Percentiles rank a stretch among this genome's conserved stretches.
phyloP scores from a whole-genome alignment of 2,113 vertebrate genomes.

The Eublepharis macularius region DNA sequence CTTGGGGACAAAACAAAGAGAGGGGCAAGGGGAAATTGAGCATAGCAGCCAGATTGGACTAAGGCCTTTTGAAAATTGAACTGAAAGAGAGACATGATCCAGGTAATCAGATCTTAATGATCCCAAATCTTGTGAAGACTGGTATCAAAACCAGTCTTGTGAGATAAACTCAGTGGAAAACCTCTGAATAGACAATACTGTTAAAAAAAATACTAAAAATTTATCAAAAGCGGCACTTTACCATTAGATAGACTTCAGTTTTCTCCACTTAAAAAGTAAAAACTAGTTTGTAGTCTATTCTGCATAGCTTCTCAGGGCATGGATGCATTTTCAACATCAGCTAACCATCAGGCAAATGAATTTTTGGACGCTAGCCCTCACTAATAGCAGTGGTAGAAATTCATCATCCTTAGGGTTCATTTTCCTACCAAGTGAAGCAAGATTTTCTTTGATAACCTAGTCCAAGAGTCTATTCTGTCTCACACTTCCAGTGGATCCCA shows the following conservation, averaged over 20 bases:
- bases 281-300: not conserved
- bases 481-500: no score
- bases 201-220: not conserved
- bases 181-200: not conserved
- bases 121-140: accelerated
- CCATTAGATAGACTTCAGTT: not conserved
- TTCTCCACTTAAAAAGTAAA: not conserved
- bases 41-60: not conserved
- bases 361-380: not conserved
- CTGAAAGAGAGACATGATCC: not conserved
- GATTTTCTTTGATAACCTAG: no score
- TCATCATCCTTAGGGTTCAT: not conserved
- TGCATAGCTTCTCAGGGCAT: not conserved
- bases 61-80: not conserved
- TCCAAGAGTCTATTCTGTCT: no score
- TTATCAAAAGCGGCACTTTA: not conserved
- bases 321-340: not conserved
- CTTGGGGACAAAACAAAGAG: not conserved
- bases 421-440: not conserved
- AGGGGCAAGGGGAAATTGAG: not conserved
- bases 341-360: not conserved
- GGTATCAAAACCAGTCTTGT: not conserved
- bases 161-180: not conserved
- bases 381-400: not conserved
- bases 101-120: not conserved